Evolutionary conservation across 2,888 invertebrate species (phyloP), one percentile per base, ranked within the genome.

Genomic region (Athripsodes cinereus): DNA sequence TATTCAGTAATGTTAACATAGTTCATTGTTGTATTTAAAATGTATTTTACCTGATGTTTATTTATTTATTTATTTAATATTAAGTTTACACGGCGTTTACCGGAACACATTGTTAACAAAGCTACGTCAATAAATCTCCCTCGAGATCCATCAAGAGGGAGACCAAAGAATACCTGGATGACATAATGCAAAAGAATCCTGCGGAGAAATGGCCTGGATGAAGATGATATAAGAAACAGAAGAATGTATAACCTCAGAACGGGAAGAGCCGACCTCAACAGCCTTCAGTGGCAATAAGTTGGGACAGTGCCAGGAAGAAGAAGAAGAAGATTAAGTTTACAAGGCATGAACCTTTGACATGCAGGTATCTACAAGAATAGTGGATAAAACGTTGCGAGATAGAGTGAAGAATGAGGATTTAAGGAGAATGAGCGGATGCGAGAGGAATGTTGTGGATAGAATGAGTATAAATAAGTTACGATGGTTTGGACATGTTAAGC

Each of bases 251-350:
- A 26, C 50, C 50, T 50, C 8, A 22, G 50, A 16, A 50, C 26
- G 50, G 22, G 50, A 26, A 26, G 26, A 50, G 26, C 50, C 26
- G 50, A 50, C 50, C 22, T 26, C 50, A 50, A 50, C 16, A 26
- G 50, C 19, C 48, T 19, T 19, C 48, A 48, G 19, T 20, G 48
- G 21, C 48, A 48, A 19, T 48, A 20, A 48, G 48, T 48, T 48
- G 48, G 48, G 48, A 48, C 20, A 48, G 48, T 48, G 18, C 48
- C 48, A 48, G 48, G 20, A 48, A 48, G 48, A 48, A 48, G 48
- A 44, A 16, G 13, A 2, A 44, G 5, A 44, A 18, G 44, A 44
- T 5, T 6, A 44, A 18, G 44, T 44, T 44, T 44, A 44, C 13
- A 6, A 16, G n/a, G 18, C 13, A 44, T 44, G 3, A 6, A 18